Conservation (phyloP, 1,140 invertebrate species). For the Diachasmimorpha longicaudata region DNA sequence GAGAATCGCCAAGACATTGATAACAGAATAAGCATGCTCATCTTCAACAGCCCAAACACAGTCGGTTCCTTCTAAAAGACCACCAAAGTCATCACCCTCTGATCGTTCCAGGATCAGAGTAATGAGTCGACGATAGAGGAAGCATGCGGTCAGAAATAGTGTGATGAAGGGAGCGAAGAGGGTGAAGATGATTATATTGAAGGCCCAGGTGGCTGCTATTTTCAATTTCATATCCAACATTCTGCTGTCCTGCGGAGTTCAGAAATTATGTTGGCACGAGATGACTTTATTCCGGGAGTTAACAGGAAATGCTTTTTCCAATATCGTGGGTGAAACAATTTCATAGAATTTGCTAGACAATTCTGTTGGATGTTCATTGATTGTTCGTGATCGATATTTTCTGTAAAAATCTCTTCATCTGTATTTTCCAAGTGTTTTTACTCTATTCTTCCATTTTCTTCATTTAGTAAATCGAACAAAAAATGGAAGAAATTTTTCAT, state of each 20-base stretch:
- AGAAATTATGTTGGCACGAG: too few species aligned
- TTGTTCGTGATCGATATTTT: too few species aligned
- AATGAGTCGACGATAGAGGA: constrained; percentile 28
- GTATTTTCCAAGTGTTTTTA: too few species aligned
- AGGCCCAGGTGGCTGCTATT: constrained; percentile 2
- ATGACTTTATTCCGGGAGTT: not conserved
- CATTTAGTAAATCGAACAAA: too few species aligned
- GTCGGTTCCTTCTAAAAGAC: constrained; percentile 61
- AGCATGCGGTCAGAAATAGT: constrained; percentile 11
- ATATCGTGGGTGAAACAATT: too few species aligned
- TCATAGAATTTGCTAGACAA: too few species aligned
- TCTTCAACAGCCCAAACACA: constrained; percentile 64
- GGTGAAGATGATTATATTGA: constrained; percentile 21
- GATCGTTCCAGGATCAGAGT: constrained; percentile 27
- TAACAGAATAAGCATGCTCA: constrained; percentile 50
- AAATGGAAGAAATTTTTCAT: too few species aligned
- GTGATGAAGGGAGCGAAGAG: constrained; percentile 18
- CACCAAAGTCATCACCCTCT: constrained; percentile 47
- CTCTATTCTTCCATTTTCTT: too few species aligned
- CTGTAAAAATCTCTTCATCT: too few species aligned
- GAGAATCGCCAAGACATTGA: constrained; percentile 59
- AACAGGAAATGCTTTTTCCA: too few species aligned
- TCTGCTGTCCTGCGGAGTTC: constrained; percentile 17
- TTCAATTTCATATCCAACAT: constrained; percentile 16
- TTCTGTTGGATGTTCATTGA: too few species aligned